Evolutionary conservation across 2,888 invertebrate species (phyloP), one percentile per base, ranked within the genome.

Genomic region (Eristalinus sepulchralis): DNA sequence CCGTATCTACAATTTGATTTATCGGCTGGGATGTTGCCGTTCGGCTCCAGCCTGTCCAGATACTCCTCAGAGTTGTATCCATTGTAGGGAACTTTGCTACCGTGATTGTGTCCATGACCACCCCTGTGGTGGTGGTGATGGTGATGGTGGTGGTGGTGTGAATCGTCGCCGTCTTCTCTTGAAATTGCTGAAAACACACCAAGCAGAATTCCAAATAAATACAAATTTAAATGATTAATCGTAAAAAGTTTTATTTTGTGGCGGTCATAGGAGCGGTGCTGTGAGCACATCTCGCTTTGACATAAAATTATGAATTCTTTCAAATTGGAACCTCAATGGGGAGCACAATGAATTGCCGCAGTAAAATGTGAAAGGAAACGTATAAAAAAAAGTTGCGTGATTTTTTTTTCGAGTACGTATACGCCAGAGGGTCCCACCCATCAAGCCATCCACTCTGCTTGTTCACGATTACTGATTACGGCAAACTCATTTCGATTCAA

Each of bases 41-140:
- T 98, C 91, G 97, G 97, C 94, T 98, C 98, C 91, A 97, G 95
- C 92, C 97, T 95, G 94, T 98, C 97, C 92, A 98, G 95, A 94
- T 97, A 98, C 94, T 98, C 97, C 92, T 97, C 97, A 81, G 97
- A 97, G 90, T 92, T 93, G 95, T 97, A 98, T 89, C 97, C 97
- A 94, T 97, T 97, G 94, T 97, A 97, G 89, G 97, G 95, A 93
- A 97, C 95, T 94, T 97, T 97, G 90, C 94, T 95, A 90, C 94
- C 94, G 91, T 93, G 93, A 91, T 92, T 92, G 89, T 92, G 91
- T 89, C 94, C 94, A 89, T 92, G 91, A 82, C 91, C 91, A 88
- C 91, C 91, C 60, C 91, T 91, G 92, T 94, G 94, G 92, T 94
- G 94, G 90, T 94, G 94, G 89, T 94, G 94, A 89, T 94, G 93